These are phyloP conservation scores for Byasa hedistus DNA, from an alignment of 2,888 invertebrate genomes.

Conservation along the genomic window DNA sequence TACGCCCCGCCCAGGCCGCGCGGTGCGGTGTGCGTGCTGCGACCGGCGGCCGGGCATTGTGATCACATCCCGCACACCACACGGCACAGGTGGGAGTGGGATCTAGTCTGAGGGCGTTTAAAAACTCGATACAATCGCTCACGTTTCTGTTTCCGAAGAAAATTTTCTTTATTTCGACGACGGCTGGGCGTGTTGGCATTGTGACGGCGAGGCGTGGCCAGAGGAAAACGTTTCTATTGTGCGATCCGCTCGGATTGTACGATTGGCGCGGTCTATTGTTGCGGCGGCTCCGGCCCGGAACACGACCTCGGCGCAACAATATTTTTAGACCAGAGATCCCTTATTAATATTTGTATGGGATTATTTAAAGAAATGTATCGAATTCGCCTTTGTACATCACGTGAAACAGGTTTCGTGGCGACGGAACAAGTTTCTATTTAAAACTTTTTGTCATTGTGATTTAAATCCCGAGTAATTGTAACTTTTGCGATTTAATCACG, in stretches of 20 bases:
- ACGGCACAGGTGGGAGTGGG: slow-evolving; percentile 72
- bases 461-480: slow-evolving; percentile 7
- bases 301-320: slow-evolving; percentile 37
- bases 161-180: slow-evolving; percentile 71
- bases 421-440: no score
- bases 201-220: slow-evolving; percentile 71
- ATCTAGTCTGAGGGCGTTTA: slow-evolving; percentile 75
- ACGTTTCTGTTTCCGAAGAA: slow-evolving; percentile 71
- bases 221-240: slow-evolving; percentile 72
- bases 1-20: slow-evolving; percentile 70
- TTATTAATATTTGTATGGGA: slow-evolving; percentile 40
- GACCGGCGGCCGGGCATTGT: slow-evolving; percentile 70
- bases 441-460: background rate
- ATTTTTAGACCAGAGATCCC: slow-evolving; percentile 41
- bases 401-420: no score
- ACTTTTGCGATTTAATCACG: slow-evolving; percentile 6
- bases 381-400: slow-evolving; percentile 1
- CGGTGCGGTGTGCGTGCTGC: slow-evolving; percentile 63
- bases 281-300: slow-evolving; percentile 41
- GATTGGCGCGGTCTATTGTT: slow-evolving; percentile 72
- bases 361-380: slow-evolving; percentile 31
- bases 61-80: slow-evolving; percentile 71
- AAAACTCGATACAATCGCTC: slow-evolving; percentile 78
- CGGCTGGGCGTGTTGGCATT: slow-evolving; percentile 72
- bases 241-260: slow-evolving; percentile 56